These are phyloP conservation scores for Motacilla tschutschensis DNA, from an alignment of 2,113 vertebrate species.

Conservation along the genomic window DNA sequence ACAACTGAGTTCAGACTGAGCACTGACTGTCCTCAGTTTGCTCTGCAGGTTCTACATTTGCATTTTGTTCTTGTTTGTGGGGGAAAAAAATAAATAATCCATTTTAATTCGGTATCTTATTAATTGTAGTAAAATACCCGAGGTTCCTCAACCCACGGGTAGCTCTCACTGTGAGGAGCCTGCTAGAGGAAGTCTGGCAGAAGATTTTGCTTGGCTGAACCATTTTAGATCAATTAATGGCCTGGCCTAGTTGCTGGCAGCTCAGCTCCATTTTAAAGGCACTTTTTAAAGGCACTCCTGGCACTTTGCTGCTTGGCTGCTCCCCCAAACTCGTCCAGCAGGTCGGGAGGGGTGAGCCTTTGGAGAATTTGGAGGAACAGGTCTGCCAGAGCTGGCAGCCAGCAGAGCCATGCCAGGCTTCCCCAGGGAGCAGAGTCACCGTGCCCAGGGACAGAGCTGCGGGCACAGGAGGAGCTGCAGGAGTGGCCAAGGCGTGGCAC, in stretches of 20 bases:
- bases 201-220: background rate
- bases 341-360: background rate
- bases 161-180: background rate
- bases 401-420: background rate
- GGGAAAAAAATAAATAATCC: accelerated
- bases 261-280: background rate
- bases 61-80: background rate
- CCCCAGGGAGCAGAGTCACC: background rate
- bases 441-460: background rate
- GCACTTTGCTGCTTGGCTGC: background rate
- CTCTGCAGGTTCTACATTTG: background rate
- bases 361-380: background rate
- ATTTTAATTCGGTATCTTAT: background rate
- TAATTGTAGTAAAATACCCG: background rate
- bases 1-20: background rate
- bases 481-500: background rate
- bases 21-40: background rate
- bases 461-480: background rate
- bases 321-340: background rate
- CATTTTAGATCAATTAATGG: background rate
- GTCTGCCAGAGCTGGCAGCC: background rate
- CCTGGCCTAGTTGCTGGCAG: background rate
- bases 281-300: background rate
- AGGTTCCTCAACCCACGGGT: accelerated
- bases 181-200: background rate